These are phyloP conservation scores for human (Homo sapiens) DNA, from an alignment of 2,113 vertebrate genomes.

Conservation along the genomic window GRCh38 chr13:101781001-101781500, in stretches of 20 bases:
- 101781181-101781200: neutral
- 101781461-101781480: neutral
- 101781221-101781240: neutral
- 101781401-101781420: neutral
- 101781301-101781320: neutral
- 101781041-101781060: rapidly evolving
- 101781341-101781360: neutral
- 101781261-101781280: neutral
- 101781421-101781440: neutral
- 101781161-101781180: neutral
- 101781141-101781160: neutral
- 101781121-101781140: neutral
- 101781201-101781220: neutral
- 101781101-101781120: rapidly evolving
- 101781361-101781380: neutral
- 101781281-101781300: neutral
- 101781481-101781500: neutral
- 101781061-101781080: neutral
- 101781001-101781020: neutral
- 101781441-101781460: neutral
- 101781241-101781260: neutral
- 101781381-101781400: neutral
- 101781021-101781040: rapidly evolving
- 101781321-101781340: neutral
- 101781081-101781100: neutral